phyloP scores from a whole-genome alignment of 2,888 invertebrate genomes.

The Sphaerophoria rueppellii region DNA sequence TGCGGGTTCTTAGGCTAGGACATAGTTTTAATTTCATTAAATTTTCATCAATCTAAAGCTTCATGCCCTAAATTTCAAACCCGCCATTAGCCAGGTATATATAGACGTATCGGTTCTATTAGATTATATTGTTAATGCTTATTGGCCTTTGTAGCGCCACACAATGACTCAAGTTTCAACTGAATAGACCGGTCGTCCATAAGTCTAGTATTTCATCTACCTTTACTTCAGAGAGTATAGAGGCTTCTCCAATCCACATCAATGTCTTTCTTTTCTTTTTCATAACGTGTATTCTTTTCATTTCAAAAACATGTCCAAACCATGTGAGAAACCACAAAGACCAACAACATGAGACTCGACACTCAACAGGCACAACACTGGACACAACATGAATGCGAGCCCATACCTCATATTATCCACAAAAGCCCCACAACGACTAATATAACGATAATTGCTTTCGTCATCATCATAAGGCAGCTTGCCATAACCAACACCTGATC shows the following conservation, averaged over 20 bases:
- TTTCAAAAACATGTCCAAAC: slow-evolving; percentile 40
- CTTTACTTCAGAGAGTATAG: background rate
- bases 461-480: slow-evolving; percentile 70
- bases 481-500: slow-evolving; percentile 68
- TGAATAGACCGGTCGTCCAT: slow-evolving; percentile 7
- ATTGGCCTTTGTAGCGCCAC: slow-evolving; percentile 21
- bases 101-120: background rate
- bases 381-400: slow-evolving; percentile 9
- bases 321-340: slow-evolving; percentile 53
- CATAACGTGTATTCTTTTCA: slow-evolving; percentile 4
- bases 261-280: background rate
- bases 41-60: too few species aligned
- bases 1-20: too few species aligned
- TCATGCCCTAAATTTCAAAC: background rate
- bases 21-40: too few species aligned
- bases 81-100: background rate
- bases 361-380: slow-evolving; percentile 35
- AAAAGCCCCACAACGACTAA: slow-evolving; percentile 67
- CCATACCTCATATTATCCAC: slow-evolving; percentile 8
- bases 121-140: background rate
- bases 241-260: slow-evolving; percentile 1
- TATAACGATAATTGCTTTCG: slow-evolving; percentile 71
- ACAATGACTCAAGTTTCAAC: slow-evolving; percentile 4
- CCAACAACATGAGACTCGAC: slow-evolving; percentile 17
- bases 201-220: slow-evolving; percentile 7